These are phyloP conservation scores for Hypotaenidia okinawae DNA, from an alignment of 2,797 vertebrate species.

Conservation along the genomic window DNA sequence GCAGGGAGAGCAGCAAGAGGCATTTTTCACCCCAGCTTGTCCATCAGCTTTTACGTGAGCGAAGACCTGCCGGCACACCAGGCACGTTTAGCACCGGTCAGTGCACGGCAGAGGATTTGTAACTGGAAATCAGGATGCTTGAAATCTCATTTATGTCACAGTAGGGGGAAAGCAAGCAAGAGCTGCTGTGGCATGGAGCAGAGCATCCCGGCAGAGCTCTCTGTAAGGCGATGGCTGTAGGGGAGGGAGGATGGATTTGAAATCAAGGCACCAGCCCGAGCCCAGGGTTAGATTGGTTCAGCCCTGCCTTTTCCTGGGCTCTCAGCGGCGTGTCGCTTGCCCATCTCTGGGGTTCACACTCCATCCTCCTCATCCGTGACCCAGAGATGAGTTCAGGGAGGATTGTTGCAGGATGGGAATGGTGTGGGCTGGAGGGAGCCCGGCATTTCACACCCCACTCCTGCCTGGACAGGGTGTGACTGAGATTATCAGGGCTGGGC, in stretches of 20 bases:
- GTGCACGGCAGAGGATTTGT: background rate
- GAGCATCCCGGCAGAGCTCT: background rate
- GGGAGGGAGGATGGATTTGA: background rate
- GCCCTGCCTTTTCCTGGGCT: background rate
- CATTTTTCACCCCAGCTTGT: background rate
- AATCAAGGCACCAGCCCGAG: background rate
- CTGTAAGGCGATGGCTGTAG: rapidly evolving
- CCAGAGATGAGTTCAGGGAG: background rate
- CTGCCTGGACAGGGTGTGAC: background rate
- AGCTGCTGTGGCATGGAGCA: background rate
- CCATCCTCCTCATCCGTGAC: rapidly evolving
- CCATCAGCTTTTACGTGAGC: background rate
- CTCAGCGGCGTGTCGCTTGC: rapidly evolving
- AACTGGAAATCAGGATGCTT: slow-evolving; percentile 9
- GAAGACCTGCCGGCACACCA: background rate
- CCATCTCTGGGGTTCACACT: background rate
- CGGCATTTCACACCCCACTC: background rate
- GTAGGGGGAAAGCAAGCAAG: background rate
- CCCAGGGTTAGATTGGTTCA: background rate
- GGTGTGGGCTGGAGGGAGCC: background rate
- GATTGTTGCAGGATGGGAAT: background rate
- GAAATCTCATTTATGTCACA: slow-evolving; percentile 23
- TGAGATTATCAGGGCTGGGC: background rate
- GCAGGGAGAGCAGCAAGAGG: background rate
- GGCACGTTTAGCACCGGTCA: background rate